Evolutionary conservation across 2,888 invertebrate genomes (phyloP).

Genomic region (Nineta flava): DNA sequence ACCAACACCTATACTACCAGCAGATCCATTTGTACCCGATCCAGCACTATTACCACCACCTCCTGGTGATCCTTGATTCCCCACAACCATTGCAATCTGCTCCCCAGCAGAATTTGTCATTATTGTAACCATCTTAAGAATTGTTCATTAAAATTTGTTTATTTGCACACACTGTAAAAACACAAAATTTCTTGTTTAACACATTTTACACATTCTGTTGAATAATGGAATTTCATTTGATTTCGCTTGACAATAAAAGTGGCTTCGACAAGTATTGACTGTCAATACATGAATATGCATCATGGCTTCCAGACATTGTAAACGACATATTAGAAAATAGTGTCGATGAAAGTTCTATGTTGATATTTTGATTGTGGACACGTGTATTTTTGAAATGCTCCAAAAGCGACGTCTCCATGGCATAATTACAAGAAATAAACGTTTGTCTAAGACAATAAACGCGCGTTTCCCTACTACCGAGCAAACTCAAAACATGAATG

Average conservation of each 20-base stretch:
- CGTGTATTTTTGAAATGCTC: slow-evolving; percentile 1
- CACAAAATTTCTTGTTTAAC: no score
- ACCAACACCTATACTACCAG: slow-evolving; percentile 30
- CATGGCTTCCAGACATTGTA: no score
- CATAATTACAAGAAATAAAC: slow-evolving; percentile 6
- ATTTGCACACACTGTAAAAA: background rate
- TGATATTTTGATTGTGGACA: background rate
- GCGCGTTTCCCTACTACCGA: slow-evolving; percentile 35
- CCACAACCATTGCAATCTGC: slow-evolving; percentile 52
- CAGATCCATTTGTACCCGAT: slow-evolving; percentile 11
- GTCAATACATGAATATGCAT: no score
- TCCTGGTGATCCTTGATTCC: slow-evolving; percentile 23
- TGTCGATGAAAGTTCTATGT: background rate
- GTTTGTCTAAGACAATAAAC: slow-evolving; percentile 17
- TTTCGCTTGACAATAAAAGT: no score
- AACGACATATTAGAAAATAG: no score
- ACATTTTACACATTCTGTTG: no score
- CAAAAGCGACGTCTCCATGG: slow-evolving; percentile 6
- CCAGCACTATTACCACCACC: slow-evolving; percentile 30
- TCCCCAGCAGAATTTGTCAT: slow-evolving; percentile 27
- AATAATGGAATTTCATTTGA: no score
- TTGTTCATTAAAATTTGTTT: background rate
- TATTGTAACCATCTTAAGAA: slow-evolving; percentile 21
- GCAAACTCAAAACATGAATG: slow-evolving; percentile 70
- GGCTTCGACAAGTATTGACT: no score